Evolutionary conservation across 2,797 vertebrate species (phyloP).

Genomic region (Falco concolor): DNA sequence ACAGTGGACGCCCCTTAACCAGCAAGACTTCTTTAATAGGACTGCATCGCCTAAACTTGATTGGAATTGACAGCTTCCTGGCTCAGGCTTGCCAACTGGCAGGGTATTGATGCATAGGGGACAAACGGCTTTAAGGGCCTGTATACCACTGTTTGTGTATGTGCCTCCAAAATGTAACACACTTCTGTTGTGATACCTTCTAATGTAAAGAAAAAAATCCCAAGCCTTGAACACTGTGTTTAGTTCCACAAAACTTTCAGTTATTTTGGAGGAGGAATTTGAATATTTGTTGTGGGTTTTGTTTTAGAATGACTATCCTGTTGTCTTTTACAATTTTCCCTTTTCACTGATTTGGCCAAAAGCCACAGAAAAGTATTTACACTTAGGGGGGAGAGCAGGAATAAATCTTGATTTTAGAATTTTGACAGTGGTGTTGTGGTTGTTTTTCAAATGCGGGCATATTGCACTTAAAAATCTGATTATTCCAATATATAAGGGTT

Average conservation of each 20-base stretch:
- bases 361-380: neutral
- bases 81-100: slow-evolving; percentile 92
- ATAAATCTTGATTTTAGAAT: neutral
- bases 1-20: slow-evolving; percentile 88
- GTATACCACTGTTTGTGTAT: slow-evolving; percentile 77
- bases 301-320: neutral
- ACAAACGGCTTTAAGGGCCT: slow-evolving; percentile 76
- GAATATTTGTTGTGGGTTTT: neutral
- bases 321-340: neutral
- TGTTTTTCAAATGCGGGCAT: neutral
- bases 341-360: neutral
- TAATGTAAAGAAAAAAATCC: neutral
- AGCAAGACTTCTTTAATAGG: slow-evolving; percentile 87
- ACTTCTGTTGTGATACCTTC: slow-evolving; percentile 55
- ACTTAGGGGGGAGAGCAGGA: too few species aligned
- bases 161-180: slow-evolving; percentile 66
- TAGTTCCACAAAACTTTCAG: neutral
- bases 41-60: slow-evolving; percentile 87
- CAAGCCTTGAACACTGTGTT: neutral
- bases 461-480: neutral
- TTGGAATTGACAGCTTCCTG: slow-evolving; percentile 98
- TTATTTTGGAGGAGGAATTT: neutral
- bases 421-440: neutral
- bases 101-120: slow-evolving; percentile 77
- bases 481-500: neutral